phyloP scores from a whole-genome alignment of 2,113 vertebrate genomes.

The Pseudorasbora parva region DNA sequence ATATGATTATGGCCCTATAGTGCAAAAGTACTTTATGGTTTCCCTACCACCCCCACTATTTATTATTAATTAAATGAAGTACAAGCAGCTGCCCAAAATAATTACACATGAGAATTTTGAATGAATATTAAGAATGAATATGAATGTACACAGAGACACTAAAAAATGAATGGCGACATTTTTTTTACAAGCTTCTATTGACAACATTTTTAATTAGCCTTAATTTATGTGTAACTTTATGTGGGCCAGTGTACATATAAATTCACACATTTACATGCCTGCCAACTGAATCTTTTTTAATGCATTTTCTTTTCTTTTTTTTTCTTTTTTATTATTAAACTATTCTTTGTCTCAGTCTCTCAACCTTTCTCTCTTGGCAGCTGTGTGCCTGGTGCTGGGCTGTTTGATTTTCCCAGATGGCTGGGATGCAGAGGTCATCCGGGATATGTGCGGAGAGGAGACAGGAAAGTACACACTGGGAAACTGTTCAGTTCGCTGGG shows the following conservation, averaged over 20 bases:
- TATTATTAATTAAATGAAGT: not conserved
- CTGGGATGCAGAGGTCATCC: slow-evolving; percentile 91
- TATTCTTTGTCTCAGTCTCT: slow-evolving; percentile 12
- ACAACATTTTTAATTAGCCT: too few relatives aligned
- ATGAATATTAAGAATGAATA: not conserved
- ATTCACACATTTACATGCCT: not conserved
- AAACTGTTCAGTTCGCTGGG: slow-evolving; percentile 92
- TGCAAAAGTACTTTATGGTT: not conserved
- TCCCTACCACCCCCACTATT: not conserved
- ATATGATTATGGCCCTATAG: not conserved
- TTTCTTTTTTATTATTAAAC: not conserved
- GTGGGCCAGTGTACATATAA: not conserved
- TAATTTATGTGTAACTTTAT: not conserved
- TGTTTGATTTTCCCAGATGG: slow-evolving; percentile 93
- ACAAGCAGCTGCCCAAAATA: not conserved
- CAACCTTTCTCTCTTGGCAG: slow-evolving; percentile 65
- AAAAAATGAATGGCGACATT: not conserved
- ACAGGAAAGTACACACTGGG: slow-evolving; percentile 89
- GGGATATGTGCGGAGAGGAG: slow-evolving; percentile 92
- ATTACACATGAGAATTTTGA: not conserved
- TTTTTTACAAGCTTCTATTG: not conserved
- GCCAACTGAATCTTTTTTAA: not conserved
- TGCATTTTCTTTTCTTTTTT: not conserved
- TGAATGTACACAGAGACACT: not conserved
- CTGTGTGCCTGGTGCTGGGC: slow-evolving; percentile 90